A percentile compares a stretch with the other conserved stretches of the same genome.
Evolutionary conservation across 1,140 invertebrate genomes (phyloP).

Genomic region (Tetramorium simillimum): DNA sequence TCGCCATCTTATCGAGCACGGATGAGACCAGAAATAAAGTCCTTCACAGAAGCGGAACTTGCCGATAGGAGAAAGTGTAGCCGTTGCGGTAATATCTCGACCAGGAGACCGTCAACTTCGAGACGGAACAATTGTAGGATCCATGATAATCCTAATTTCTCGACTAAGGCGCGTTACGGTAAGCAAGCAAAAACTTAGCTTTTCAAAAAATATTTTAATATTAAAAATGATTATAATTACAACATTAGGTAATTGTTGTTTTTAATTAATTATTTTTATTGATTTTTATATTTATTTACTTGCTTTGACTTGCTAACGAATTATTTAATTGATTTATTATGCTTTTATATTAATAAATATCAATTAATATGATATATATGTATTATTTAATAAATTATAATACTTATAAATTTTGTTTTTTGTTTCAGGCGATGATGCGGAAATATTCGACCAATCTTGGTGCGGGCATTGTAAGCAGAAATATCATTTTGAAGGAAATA

Average conservation of each 20-base stretch:
- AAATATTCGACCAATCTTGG: conserved; percentile 43
- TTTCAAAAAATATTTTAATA: conserved; percentile 1
- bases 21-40: conserved; percentile 62
- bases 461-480: conserved; percentile 54
- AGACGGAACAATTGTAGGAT: conserved; percentile 61
- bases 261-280: not conserved
- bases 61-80: conserved; percentile 63
- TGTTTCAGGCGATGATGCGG: conserved; percentile 57
- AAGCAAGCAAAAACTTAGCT: not conserved
- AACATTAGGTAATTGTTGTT: not conserved
- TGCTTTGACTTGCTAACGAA: too few relatives aligned
- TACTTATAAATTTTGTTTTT: not conserved
- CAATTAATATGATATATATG: not conserved
- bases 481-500: conserved; percentile 19
- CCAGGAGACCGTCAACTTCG: conserved; percentile 14
- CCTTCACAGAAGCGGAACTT: conserved; percentile 47
- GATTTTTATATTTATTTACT: not conserved
- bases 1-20: conserved; percentile 21
- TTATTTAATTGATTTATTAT: not conserved
- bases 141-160: conserved; percentile 50
- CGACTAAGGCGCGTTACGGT: conserved; percentile 66
- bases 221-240: not conserved
- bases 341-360: not conserved
- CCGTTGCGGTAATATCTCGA: conserved; percentile 63
- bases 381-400: not conserved